Conservation (phyloP, 2,113 vertebrate genomes). For the Oryzias melastigma region DNA sequence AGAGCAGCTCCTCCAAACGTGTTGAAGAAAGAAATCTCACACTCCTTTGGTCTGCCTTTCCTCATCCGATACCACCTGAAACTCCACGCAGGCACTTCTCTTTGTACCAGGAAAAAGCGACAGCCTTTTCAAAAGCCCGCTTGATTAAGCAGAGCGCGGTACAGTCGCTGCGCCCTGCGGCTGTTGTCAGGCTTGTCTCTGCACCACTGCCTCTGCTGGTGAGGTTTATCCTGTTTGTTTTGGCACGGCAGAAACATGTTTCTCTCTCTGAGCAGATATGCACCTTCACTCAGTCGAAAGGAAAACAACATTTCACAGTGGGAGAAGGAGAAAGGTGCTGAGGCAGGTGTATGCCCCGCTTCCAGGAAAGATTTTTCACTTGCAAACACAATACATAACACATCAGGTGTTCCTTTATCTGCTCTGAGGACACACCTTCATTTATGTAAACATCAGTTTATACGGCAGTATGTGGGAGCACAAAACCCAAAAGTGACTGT, state of each 20-base stretch:
- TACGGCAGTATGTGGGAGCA: slow-evolving; percentile 29
- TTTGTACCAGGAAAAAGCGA: slow-evolving; percentile 47
- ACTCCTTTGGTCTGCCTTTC: slow-evolving; percentile 10
- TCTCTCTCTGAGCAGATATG: slow-evolving; percentile 54
- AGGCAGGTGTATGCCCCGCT: slow-evolving; percentile 28
- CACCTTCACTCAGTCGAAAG: slow-evolving; percentile 59
- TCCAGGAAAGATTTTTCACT: slow-evolving; percentile 40
- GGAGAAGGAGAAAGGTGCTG: slow-evolving; percentile 19
- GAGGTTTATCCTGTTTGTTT: slow-evolving; percentile 74
- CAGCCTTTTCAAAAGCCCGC: slow-evolving; percentile 55
- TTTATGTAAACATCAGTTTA: slow-evolving; percentile 47
- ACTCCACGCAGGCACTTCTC: slow-evolving; percentile 16
- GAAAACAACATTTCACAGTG: slow-evolving; percentile 45
- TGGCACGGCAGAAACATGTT: slow-evolving; percentile 61
- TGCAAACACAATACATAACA: slow-evolving; percentile 33
- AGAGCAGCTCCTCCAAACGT: background rate
- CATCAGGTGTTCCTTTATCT: slow-evolving; percentile 39
- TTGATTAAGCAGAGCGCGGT: slow-evolving; percentile 65
- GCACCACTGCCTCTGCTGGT: slow-evolving; percentile 64
- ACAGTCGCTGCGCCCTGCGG: slow-evolving; percentile 51
- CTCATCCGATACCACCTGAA: slow-evolving; percentile 30
- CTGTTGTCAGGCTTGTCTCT: slow-evolving; percentile 65
- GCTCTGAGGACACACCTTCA: slow-evolving; percentile 39
- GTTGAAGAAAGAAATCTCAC: background rate
- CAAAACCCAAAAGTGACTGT: slow-evolving; percentile 8